Conservation (phyloP, 2,113 vertebrate genomes). For the Erythrolamprus reginae region DNA sequence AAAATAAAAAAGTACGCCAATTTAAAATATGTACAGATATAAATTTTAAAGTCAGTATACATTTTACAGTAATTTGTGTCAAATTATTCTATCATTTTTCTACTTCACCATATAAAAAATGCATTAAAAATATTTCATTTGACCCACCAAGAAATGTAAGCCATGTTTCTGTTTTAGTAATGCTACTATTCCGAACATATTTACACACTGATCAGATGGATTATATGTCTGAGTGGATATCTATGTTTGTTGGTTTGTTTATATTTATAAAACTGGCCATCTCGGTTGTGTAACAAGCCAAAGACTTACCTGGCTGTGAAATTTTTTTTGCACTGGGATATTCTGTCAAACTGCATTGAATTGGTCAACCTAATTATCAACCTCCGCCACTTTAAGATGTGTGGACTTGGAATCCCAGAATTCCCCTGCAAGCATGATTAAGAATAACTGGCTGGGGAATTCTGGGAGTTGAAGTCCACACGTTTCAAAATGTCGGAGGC, state of each 20-base stretch:
- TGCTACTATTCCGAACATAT: neutral
- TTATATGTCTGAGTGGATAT: neutral
- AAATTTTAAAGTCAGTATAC: no score
- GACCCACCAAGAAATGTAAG: neutral
- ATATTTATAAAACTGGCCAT: neutral
- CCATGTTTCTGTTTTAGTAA: neutral
- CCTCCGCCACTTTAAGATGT: neutral
- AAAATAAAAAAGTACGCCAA: no score
- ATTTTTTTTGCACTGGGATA: neutral
- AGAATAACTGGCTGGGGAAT: neutral
- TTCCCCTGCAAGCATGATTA: no score
- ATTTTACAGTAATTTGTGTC: no score
- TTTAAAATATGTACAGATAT: no score
- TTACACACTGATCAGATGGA: neutral
- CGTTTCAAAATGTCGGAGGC: neutral
- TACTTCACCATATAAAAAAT: no score
- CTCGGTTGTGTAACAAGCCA: neutral
- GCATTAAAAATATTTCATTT: neutral
- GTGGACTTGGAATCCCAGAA: neutral
- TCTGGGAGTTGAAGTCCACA: neutral
- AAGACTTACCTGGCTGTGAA: neutral
- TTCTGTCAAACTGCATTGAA: neutral
- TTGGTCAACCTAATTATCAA: neutral
- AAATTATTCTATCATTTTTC: no score
- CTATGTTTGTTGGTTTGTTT: neutral